Base-by-base conservation (phyloP, 1,140 invertebrate genomes). In the Psilanteris sp. region DNA sequence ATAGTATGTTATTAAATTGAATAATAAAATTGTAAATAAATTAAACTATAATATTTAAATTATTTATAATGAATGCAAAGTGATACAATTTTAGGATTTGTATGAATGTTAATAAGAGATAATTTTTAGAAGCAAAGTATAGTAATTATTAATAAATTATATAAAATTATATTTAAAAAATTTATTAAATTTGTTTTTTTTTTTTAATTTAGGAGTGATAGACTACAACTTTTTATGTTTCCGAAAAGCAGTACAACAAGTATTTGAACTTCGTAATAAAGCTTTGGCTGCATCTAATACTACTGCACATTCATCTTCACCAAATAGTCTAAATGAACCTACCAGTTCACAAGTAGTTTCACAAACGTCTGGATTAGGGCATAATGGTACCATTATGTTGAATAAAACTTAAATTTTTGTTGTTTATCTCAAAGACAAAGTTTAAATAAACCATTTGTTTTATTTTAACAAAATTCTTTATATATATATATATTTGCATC, bases 141-240 rank as follows among this genome's bases (percentile, higher is more conserved):
- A n/a, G n/a, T n/a, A n/a, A n/a, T n/a, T n/a, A n/a, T n/a, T n/a
- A n/a, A n/a, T n/a, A n/a, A 11, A 16, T 31, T 26, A n/a, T n/a
- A n/a, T n/a, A n/a, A n/a, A n/a, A n/a, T n/a, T n/a, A n/a, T n/a
- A n/a, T n/a, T n/a, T n/a, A n/a, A n/a, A n/a, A n/a, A n/a, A n/a
- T n/a, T n/a, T n/a, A n/a, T n/a, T n/a, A n/a, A n/a, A n/a, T n/a
- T n/a, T n/a, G n/a, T n/a, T 20, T 20, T 20, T 5, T 3, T 20
- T 20, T 20, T 48, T 37, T 13, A 16, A 82, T 90, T 90, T 8
- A 96, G 96, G 97, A 84, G 93, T 98, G 6, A 98, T 98, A 76
- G 96, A 99, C 85, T 99, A 98, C 85, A 99, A 99, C 83, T 98
- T 98, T 81, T 88, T 97, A 34, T 97, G 96, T 87, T 98, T 98